These are phyloP conservation scores for Leptodirus hochenwartii DNA, from an alignment of 2,888 invertebrate species.

Conservation along the genomic window DNA sequence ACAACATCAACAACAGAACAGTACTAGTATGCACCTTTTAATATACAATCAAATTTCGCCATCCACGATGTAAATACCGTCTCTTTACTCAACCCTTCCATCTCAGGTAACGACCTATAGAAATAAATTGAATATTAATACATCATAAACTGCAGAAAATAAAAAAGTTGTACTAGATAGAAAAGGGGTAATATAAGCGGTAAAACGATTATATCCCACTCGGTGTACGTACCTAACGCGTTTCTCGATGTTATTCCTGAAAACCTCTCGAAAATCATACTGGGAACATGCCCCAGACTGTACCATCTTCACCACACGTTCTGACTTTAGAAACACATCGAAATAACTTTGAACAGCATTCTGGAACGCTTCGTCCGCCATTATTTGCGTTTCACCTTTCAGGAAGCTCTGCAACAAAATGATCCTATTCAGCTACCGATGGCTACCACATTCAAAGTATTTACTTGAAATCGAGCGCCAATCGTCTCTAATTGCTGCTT, in stretches of 20 bases:
- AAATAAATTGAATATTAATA: constrained; percentile 5
- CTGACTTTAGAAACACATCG: constrained; percentile 93
- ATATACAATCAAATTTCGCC: constrained; percentile 98
- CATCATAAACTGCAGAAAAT: constrained; percentile 2
- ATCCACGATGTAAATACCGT: constrained; percentile 98
- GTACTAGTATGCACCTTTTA: constrained; percentile 52
- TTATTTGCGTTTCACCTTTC: constrained; percentile 95
- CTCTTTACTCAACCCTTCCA: constrained; percentile 97
- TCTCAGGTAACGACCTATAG: constrained; percentile 94
- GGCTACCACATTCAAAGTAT: neutral
- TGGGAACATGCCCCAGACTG: constrained; percentile 95
- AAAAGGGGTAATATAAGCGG: constrained; percentile 5
- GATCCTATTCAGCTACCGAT: too few relatives aligned
- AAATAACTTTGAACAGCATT: constrained; percentile 94
- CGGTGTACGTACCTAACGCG: constrained; percentile 54
- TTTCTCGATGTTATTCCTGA: constrained; percentile 96
- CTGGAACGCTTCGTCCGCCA: constrained; percentile 96
- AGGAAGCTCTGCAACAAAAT: constrained; percentile 57
- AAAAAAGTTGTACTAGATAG: constrained; percentile 3
- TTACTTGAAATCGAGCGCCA: constrained; percentile 84
- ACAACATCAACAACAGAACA: too few relatives aligned
- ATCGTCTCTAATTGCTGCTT: constrained; percentile 91
- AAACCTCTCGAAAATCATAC: constrained; percentile 96
- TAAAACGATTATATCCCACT: neutral
- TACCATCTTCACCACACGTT: constrained; percentile 91